Evolutionary conservation across 2,888 invertebrate species (phyloP).

Genomic region (Pinctada fucata): DNA sequence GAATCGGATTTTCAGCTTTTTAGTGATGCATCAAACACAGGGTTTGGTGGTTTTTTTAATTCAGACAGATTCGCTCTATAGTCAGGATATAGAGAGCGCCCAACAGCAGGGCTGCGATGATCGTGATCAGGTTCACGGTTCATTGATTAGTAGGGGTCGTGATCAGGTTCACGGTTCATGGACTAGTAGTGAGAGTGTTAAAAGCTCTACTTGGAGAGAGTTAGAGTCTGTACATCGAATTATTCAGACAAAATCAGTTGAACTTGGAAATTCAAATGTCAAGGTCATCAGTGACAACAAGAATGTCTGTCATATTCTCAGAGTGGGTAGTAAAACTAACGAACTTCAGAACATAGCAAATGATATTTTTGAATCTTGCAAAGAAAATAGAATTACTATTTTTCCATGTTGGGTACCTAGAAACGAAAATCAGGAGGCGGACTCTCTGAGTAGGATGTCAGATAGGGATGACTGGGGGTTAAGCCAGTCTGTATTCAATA

Average conservation of each 20-base stretch:
- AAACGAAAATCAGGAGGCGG: background rate
- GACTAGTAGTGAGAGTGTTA: background rate
- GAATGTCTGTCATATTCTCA: too few relatives aligned
- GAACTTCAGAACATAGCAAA: too few relatives aligned
- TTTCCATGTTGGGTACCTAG: background rate
- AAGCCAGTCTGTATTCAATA: too few relatives aligned
- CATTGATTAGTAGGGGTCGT: too few relatives aligned
- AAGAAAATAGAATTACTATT: too few relatives aligned
- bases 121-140: too few relatives aligned
- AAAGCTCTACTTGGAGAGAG: background rate
- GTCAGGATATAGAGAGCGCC: conserved; percentile 1
- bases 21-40: conserved; percentile 21
- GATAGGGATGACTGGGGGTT: background rate
- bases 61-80: background rate
- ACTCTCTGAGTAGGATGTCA: background rate
- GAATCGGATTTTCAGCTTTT: background rate
- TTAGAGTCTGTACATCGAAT: background rate
- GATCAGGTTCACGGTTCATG: conserved; percentile 6
- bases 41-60: conserved; percentile 28
- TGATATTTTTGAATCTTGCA: too few relatives aligned
- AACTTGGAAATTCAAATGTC: background rate
- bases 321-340: too few relatives aligned
- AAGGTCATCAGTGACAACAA: background rate
- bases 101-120: conserved; percentile 8
- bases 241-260: background rate